Percentiles rank a stretch among this genome's conserved stretches.
Evolutionary conservation across 2,113 vertebrate genomes (phyloP).

Genomic region (Paradoxurus hermaphroditus): DNA sequence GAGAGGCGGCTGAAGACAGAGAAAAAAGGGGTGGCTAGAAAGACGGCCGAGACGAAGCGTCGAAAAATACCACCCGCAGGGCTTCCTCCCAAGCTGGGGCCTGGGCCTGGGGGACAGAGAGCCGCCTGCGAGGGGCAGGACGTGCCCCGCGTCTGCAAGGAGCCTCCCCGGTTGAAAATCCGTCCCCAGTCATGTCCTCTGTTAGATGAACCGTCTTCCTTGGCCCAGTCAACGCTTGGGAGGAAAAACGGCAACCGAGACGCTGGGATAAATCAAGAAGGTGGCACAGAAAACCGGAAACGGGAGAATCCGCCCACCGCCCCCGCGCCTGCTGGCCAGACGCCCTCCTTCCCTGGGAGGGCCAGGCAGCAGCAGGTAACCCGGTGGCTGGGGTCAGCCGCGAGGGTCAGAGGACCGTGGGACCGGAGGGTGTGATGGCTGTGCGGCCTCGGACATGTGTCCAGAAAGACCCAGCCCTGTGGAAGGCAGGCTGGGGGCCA

Average conservation of each 20-base stretch:
- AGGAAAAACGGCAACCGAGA: neutral
- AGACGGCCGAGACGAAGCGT: neutral
- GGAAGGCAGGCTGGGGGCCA: neutral
- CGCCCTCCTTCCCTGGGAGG: neutral
- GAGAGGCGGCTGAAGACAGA: neutral
- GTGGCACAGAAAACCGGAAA: neutral
- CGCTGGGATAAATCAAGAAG: neutral
- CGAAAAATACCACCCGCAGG: neutral
- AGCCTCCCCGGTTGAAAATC: neutral
- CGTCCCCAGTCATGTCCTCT: too few relatives aligned
- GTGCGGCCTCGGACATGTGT: neutral
- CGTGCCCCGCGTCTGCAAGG: neutral
- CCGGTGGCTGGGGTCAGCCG: neutral
- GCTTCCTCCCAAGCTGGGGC: neutral
- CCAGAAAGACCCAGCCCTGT: neutral
- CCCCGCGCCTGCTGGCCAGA: neutral
- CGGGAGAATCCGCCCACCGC: neutral
- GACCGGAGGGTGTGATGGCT: neutral
- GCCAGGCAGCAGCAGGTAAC: neutral
- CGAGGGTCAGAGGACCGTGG: neutral
- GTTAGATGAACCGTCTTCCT: neutral
- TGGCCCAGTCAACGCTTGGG: neutral
- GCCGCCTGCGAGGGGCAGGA: too few relatives aligned
- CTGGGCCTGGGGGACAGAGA: neutral
- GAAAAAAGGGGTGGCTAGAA: neutral